Percentiles rank a stretch among this genome's conserved stretches.
phyloP scores from a whole-genome alignment of 1,140 invertebrate species.

The Lepidostoma basale region DNA sequence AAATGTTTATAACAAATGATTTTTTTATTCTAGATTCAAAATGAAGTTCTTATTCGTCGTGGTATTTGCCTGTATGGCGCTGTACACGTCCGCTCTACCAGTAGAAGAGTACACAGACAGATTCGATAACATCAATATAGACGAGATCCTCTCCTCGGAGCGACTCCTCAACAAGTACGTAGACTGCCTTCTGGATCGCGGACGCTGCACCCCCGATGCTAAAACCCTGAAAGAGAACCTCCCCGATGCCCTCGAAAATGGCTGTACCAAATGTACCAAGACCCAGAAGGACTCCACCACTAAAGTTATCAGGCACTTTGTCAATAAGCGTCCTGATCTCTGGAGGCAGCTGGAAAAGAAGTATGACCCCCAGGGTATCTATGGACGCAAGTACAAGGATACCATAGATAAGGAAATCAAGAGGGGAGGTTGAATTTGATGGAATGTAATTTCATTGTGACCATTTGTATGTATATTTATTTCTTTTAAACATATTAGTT shows the following conservation, averaged over 20 bases:
- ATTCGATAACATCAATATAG: constrained; percentile 75
- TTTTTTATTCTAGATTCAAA: constrained; percentile 28
- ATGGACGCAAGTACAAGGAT: constrained; percentile 65
- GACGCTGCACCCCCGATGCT: constrained; percentile 74
- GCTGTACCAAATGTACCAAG: constrained; percentile 69
- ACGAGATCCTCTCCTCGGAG: constrained; percentile 73
- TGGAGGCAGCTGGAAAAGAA: constrained; percentile 67
- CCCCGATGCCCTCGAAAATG: constrained; percentile 69
- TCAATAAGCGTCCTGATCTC: constrained; percentile 65
- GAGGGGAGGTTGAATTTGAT: background rate
- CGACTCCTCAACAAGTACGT: constrained; percentile 73
- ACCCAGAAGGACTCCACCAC: constrained; percentile 65
- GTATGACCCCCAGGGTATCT: constrained; percentile 70
- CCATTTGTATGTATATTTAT: too few relatives aligned
- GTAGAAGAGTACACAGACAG: constrained; percentile 70
- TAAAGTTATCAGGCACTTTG: constrained; percentile 64
- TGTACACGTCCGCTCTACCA: constrained; percentile 52
- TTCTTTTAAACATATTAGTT: background rate
- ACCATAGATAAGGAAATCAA: constrained; percentile 36
- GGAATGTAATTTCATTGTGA: background rate
- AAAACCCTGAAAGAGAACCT: constrained; percentile 72
- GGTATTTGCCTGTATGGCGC: constrained; percentile 49
- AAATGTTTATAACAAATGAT: background rate
- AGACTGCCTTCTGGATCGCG: constrained; percentile 72
- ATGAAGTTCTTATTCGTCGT: constrained; percentile 52